Evolutionary conservation across 2,113 vertebrate genomes (phyloP), one percentile per base, ranked within the genome.

Genomic region (Hydrochoerus hydrochaeris): DNA sequence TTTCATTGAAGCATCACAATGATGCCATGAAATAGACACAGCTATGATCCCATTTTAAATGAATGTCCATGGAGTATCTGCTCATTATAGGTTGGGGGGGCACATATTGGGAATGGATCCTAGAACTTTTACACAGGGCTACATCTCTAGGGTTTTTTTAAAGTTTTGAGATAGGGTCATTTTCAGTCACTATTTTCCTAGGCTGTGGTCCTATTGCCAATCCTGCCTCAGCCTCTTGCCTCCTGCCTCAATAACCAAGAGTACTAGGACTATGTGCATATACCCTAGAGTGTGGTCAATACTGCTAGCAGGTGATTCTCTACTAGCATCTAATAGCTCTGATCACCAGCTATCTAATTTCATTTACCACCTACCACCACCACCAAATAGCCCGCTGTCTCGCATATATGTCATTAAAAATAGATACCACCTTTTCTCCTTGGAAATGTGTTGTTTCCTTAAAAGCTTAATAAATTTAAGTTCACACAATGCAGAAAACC

Each of bases 371-470:
- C 54, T 35, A 32, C 38, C 32, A 2, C 12, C 32, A 73, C 19
- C 11, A 95, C 28, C 41, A 97, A 88, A 82, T 49, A 44, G 12
- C 84, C 12, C 83, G 91, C 49, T 49, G n/a, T 16, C 41, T 71
- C 30, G 46, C 9, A 46, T 49, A 20, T 28, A 16, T 7, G 52
- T 78, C 82, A 90, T 94, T 28, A 67, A 84, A 81, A 90, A 85
- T 46, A 69, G 9, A 58, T 41, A 32, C 2, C 35, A n/a, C 2
- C 19, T 62, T 57, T 60, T 77, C 26, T 71, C 88, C 30, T 67
- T 75, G 78, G 32, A 90, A 85, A 17, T 60, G 44, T 95, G 78
- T 83, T 92, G 3, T 57, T 93, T 94, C 63, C 62, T 62, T 87
- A 58, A 38, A 92, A 81, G 57, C 57, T 17, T 92, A 80, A 60